Conservation (phyloP, 2,113 vertebrate genomes). For the Lampris megalopsis region DNA sequence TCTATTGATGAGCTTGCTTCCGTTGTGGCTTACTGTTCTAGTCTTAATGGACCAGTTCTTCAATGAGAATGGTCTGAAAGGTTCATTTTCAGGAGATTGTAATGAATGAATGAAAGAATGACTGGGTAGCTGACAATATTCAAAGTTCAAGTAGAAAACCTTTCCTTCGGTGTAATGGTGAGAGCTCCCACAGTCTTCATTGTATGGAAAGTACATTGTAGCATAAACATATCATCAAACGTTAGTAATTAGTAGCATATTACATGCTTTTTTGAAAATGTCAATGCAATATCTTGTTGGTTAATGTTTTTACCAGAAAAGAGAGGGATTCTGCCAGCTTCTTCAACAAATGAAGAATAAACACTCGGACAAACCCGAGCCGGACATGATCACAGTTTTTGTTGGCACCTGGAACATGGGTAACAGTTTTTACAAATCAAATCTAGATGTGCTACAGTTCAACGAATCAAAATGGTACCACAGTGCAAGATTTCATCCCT, state of each 20-base stretch:
- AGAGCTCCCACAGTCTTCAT: not conserved
- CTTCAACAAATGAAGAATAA: conserved; percentile 99
- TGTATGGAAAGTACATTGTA: no score
- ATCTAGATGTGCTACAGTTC: not conserved
- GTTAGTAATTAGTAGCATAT: not conserved
- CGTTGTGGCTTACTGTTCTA: not conserved
- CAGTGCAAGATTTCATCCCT: not conserved
- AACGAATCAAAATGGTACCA: not conserved
- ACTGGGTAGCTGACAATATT: no score
- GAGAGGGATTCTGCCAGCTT: conserved; percentile 97
- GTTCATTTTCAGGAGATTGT: not conserved
- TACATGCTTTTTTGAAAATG: not conserved
- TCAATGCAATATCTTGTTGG: not conserved
- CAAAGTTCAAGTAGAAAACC: no score
- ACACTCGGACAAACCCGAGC: conserved; percentile 94
- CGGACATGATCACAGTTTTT: conserved; percentile 98
- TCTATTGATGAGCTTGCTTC: not conserved
- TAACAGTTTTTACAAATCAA: conserved; percentile 58
- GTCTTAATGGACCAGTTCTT: not conserved
- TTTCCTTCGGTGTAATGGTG: not conserved
- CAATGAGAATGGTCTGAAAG: not conserved
- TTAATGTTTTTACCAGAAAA: conserved; percentile 84
- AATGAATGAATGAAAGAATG: not conserved
- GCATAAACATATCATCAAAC: no score
- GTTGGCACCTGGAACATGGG: conserved; percentile 99